These are phyloP conservation scores for Stenoptilia bipunctidactyla DNA, from an alignment of 2,888 invertebrate genomes.

Conservation along the genomic window DNA sequence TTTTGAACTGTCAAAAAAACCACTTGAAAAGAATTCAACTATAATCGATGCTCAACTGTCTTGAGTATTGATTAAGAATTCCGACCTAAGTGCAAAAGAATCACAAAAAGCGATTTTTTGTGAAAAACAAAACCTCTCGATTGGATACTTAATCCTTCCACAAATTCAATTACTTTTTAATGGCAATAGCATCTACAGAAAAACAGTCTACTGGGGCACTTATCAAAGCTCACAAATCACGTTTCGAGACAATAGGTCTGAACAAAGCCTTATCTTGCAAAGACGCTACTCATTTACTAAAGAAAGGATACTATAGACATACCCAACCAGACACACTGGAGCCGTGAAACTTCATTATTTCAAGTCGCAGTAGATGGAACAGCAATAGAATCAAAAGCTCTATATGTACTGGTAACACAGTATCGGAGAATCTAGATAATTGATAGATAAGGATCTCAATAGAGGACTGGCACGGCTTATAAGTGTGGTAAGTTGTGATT, in stretches of 20 bases:
- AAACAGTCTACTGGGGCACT: conserved; percentile 10
- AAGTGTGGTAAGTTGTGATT: too few species aligned
- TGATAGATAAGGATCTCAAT: conserved; percentile 35
- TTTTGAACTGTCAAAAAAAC: too few species aligned
- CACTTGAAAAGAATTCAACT: too few species aligned
- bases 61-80: too few species aligned
- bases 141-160: too few species aligned
- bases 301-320: conserved; percentile 22
- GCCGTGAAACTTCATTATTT: conserved; percentile 22
- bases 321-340: conserved; percentile 22
- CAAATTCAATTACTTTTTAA: too few species aligned
- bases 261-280: conserved; percentile 35
- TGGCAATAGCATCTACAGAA: too few species aligned
- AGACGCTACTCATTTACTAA: conserved; percentile 28
- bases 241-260: conserved; percentile 20
- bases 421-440: conserved; percentile 29
- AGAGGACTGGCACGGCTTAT: conserved; percentile 21
- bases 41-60: too few species aligned
- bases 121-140: too few species aligned
- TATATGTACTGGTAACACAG: conserved; percentile 4
- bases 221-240: conserved; percentile 37
- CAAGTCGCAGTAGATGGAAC: not conserved
- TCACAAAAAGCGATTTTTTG: too few species aligned
- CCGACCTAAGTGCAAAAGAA: too few species aligned
- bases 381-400: not conserved